These are phyloP conservation scores for Caenorhabditis doughertyi DNA, from an alignment of 2,888 invertebrate species.

Conservation along the genomic window DNA sequence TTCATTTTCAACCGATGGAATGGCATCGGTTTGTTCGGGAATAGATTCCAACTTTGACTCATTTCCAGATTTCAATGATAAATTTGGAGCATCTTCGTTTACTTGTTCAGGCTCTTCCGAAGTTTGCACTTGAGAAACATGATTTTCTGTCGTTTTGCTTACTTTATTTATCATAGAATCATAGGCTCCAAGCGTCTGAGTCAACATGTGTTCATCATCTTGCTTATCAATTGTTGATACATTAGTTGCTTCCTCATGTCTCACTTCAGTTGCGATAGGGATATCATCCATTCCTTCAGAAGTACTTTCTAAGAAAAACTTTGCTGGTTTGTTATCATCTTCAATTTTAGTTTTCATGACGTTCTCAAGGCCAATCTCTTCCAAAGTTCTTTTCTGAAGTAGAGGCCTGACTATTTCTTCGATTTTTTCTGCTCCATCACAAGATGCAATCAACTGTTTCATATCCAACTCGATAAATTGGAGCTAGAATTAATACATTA, in stretches of 20 bases:
- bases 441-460: constrained; percentile 64
- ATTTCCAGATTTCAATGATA: not conserved
- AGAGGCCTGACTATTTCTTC: constrained; percentile 68
- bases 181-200: too few species aligned
- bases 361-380: constrained; percentile 68
- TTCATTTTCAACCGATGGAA: not conserved
- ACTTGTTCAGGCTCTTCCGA: not conserved
- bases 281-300: constrained; percentile 7
- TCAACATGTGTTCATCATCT: not conserved
- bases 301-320: constrained; percentile 40
- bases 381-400: constrained; percentile 64
- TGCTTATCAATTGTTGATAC: not conserved
- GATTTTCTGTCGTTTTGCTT: too few species aligned
- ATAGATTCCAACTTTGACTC: constrained; percentile 19
- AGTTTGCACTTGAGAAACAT: too few species aligned
- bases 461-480: constrained; percentile 68
- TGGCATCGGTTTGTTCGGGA: constrained; percentile 19
- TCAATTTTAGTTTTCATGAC: constrained; percentile 33
- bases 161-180: too few species aligned
- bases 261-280: not conserved
- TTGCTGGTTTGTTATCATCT: constrained; percentile 7
- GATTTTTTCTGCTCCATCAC: constrained; percentile 68
- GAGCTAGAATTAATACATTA: constrained; percentile 45
- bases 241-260: not conserved
- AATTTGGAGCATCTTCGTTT: not conserved